Evolutionary conservation across 2,888 invertebrate genomes (phyloP).

Genomic region (Drosophila austrosaltans): DNA sequence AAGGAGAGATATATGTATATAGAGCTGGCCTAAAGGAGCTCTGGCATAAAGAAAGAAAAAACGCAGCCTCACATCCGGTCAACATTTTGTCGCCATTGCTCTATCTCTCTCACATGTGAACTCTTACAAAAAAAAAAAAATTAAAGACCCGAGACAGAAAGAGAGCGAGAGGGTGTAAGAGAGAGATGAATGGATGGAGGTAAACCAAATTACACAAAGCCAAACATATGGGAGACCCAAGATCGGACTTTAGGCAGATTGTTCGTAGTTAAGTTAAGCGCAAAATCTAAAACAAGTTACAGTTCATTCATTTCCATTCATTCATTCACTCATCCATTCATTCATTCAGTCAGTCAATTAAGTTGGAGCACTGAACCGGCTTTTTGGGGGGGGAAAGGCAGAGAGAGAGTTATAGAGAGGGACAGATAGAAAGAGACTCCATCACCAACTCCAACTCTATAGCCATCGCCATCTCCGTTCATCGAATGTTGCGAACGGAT

Average conservation of each 20-base stretch:
- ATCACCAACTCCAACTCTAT: neutral
- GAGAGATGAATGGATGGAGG: slow-evolving; percentile 33
- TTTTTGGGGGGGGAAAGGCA: slow-evolving; percentile 29
- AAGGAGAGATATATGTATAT: slow-evolving; percentile 12
- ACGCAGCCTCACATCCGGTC: slow-evolving; percentile 81
- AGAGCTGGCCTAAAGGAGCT: slow-evolving; percentile 40
- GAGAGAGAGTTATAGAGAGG: neutral
- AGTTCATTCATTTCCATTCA: slow-evolving; percentile 74
- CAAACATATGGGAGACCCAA: slow-evolving; percentile 27
- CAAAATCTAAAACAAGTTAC: slow-evolving; percentile 78
- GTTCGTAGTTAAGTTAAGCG: slow-evolving; percentile 67
- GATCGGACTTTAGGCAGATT: slow-evolving; percentile 59
- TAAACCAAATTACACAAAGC: slow-evolving; percentile 75
- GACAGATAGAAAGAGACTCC: slow-evolving; percentile 1
- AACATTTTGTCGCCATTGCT: slow-evolving; percentile 78
- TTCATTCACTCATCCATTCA: slow-evolving; percentile 50
- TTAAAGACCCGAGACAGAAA: slow-evolving; percentile 35
- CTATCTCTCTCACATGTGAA: slow-evolving; percentile 75
- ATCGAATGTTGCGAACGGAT: slow-evolving; percentile 66
- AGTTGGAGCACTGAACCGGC: slow-evolving; percentile 47
- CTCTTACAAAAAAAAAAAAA: slow-evolving; percentile 60
- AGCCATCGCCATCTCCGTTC: slow-evolving; percentile 55
- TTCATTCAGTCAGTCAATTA: slow-evolving; percentile 29
- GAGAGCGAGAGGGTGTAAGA: slow-evolving; percentile 46
- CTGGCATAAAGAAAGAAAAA: slow-evolving; percentile 56